Conservation (phyloP, 2,888 invertebrate genomes). For the Isotomurus palustris region DNA sequence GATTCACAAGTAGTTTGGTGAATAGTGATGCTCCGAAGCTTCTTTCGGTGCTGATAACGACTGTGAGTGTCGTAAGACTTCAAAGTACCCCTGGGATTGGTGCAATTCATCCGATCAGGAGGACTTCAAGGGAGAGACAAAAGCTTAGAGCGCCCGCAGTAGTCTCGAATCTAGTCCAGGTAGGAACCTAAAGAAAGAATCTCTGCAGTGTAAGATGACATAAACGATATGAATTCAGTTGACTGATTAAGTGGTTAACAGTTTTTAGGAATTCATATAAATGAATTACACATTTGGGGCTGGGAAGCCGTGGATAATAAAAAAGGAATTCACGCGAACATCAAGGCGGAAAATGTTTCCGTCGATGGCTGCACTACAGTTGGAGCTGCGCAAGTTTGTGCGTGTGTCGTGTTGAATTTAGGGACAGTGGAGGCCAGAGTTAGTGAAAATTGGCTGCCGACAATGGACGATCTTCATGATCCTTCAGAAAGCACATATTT, state of each 20-base stretch:
- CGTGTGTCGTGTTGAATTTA: constrained; percentile 43
- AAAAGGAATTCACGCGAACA: constrained; percentile 41
- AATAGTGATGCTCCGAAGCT: constrained; percentile 83
- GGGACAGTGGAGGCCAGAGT: constrained; percentile 37
- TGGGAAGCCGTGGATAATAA: constrained; percentile 42
- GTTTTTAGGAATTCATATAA: constrained; percentile 45
- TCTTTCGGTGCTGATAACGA: constrained; percentile 72
- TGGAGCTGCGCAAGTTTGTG: constrained; percentile 42
- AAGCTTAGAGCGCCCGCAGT: constrained; percentile 42
- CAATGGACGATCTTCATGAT: constrained; percentile 33
- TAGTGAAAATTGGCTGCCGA: constrained; percentile 45
- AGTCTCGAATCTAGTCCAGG: constrained; percentile 44
- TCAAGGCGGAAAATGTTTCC: constrained; percentile 37
- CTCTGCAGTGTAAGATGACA: background rate
- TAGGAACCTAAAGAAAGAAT: constrained; percentile 14
- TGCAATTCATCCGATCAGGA: background rate
- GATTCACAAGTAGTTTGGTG: constrained; percentile 78
- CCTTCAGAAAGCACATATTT: constrained; percentile 39
- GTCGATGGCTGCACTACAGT: constrained; percentile 45
- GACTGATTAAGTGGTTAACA: constrained; percentile 9
- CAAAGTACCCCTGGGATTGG: constrained; percentile 6
- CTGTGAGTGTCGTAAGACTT: constrained; percentile 64
- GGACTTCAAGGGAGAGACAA: constrained; percentile 8
- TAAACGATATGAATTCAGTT: background rate
- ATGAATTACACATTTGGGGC: constrained; percentile 41